phyloP scores from a whole-genome alignment of 53 echinoderm and acorn worm species.

The Echinarachnius parma region DNA sequence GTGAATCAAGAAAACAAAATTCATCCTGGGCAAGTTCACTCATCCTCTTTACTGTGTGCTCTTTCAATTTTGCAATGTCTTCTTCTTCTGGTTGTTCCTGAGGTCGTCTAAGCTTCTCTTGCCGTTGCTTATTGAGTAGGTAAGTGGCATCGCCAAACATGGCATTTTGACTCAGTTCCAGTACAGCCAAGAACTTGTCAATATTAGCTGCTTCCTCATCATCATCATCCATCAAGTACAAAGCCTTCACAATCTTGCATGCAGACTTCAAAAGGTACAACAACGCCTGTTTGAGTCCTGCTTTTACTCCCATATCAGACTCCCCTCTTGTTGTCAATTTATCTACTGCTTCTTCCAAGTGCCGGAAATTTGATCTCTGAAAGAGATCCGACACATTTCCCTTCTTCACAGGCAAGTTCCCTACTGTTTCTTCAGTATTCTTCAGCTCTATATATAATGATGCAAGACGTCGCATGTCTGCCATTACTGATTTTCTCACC shows the following conservation, averaged over 20 bases:
- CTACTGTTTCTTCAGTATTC: slow-evolving; percentile 43
- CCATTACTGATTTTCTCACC: slow-evolving; percentile 67
- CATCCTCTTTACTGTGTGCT: slow-evolving; percentile 20
- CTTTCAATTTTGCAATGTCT: slow-evolving; percentile 16
- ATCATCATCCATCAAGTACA: slow-evolving; percentile 33
- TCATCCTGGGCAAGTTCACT: slow-evolving; percentile 23
- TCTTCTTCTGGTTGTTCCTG: slow-evolving; percentile 8
- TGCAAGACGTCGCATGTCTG: slow-evolving; percentile 65
- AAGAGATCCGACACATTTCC: slow-evolving; percentile 55
- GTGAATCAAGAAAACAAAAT: slow-evolving; percentile 27
- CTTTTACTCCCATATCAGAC: neutral
- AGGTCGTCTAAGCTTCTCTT: slow-evolving; percentile 26
- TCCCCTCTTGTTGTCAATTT: slow-evolving; percentile 38
- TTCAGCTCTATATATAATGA: slow-evolving; percentile 51
- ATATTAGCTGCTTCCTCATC: neutral
- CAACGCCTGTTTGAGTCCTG: slow-evolving; percentile 8
- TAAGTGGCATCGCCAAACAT: slow-evolving; percentile 26
- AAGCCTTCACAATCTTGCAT: slow-evolving; percentile 48
- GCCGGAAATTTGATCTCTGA: slow-evolving; percentile 49
- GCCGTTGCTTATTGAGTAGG: neutral
- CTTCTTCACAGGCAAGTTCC: slow-evolving; percentile 38
- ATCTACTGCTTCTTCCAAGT: slow-evolving; percentile 62
- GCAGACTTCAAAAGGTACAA: slow-evolving; percentile 57
- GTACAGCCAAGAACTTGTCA: neutral
- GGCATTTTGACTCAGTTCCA: neutral